Conservation (phyloP, 1,140 invertebrate species). For the Battus philenor region DNA sequence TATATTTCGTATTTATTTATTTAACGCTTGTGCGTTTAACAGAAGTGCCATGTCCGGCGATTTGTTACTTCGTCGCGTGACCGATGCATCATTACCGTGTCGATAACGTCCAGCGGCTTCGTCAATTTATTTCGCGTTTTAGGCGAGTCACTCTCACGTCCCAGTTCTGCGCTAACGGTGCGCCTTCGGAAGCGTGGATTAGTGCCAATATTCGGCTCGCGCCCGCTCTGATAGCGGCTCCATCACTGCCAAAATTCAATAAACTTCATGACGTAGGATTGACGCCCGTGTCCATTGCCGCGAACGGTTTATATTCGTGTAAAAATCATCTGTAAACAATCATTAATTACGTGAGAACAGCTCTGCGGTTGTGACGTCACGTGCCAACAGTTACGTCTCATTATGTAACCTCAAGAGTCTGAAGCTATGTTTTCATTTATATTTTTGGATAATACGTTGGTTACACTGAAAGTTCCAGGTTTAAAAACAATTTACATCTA, state of each 20-base stretch:
- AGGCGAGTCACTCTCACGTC: conserved; percentile 6
- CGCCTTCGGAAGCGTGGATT: conserved; percentile 22
- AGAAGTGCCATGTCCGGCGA: not conserved
- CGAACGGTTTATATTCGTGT: no score
- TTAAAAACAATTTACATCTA: no score
- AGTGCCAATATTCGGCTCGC: conserved; percentile 24
- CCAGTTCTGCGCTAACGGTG: conserved; percentile 22
- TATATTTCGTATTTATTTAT: no score
- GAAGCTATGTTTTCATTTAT: no score
- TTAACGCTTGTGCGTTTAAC: no score
- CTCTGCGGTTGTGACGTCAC: no score
- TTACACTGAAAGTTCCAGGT: no score
- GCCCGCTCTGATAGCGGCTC: conserved; percentile 25
- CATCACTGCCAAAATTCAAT: conserved; percentile 33
- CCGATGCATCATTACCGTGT: not conserved
- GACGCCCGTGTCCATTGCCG: conserved; percentile 15
- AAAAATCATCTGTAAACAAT: no score
- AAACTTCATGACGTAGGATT: conserved; percentile 28
- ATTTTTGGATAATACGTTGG: no score
- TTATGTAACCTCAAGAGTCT: no score
- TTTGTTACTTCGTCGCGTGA: conserved; percentile 9
- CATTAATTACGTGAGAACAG: no score
- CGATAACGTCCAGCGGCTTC: conserved; percentile 1
- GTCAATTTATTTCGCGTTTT: conserved; percentile 10
- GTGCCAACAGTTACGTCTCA: no score